Conservation (phyloP, 2,113 vertebrate species). For the Regulus satrapa region DNA sequence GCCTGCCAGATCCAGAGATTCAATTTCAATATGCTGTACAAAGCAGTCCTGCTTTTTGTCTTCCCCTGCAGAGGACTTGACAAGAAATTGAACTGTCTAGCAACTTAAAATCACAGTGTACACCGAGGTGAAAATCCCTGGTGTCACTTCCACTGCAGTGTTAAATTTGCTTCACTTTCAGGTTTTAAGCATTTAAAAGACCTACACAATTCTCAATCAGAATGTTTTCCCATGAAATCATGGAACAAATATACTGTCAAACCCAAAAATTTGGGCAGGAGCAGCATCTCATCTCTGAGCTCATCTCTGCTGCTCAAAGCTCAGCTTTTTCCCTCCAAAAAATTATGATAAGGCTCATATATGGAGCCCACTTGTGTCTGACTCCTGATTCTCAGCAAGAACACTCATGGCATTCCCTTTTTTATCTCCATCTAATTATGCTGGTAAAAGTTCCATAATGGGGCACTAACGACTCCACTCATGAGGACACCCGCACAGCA, state of each 20-base stretch:
- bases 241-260: neutral
- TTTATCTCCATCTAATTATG: neutral
- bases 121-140: neutral
- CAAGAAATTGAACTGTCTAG: neutral
- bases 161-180: neutral
- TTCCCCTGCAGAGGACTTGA: neutral
- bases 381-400: neutral
- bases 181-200: neutral
- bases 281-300: neutral
- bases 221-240: neutral
- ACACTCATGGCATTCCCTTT: neutral
- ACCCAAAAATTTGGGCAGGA: neutral
- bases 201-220: neutral
- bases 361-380: neutral
- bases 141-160: neutral
- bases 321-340: neutral
- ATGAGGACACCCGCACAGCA: neutral
- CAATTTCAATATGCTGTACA: fast-evolving
- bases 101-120: neutral
- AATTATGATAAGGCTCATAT: neutral
- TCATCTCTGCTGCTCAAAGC: neutral
- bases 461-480: neutral
- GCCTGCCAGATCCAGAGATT: neutral
- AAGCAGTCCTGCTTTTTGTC: neutral
- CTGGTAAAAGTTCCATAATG: neutral